Evolutionary conservation across 2,888 invertebrate species (phyloP).

Genomic region (Andrena haemorrhoa): DNA sequence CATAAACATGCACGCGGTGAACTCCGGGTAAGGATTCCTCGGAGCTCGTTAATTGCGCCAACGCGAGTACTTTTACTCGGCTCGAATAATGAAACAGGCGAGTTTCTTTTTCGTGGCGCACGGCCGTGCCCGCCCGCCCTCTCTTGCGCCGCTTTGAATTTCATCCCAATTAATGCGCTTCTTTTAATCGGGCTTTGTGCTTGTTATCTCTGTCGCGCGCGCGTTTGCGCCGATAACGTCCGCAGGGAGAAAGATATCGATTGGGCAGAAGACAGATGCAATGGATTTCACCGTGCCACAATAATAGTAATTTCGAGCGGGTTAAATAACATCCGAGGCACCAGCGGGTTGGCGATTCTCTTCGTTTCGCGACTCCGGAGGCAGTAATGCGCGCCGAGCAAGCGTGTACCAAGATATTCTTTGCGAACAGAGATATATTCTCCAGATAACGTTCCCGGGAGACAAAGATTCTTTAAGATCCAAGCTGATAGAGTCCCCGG

Average conservation of each 20-base stretch:
- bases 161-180: slow-evolving; percentile 31
- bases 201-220: background rate
- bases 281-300: background rate
- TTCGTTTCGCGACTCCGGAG: background rate
- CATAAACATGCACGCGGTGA: slow-evolving; percentile 54
- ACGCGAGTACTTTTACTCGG: slow-evolving; percentile 61
- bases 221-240: slow-evolving; percentile 3
- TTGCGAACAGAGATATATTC: slow-evolving; percentile 18
- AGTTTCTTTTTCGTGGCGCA: slow-evolving; percentile 30
- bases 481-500: slow-evolving; percentile 49
- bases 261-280: background rate
- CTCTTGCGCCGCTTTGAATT: slow-evolving; percentile 2
- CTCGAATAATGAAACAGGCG: slow-evolving; percentile 48
- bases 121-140: background rate
- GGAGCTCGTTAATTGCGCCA: slow-evolving; percentile 57
- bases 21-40: slow-evolving; percentile 42
- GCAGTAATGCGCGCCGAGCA: background rate
- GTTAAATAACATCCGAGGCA: too few species aligned
- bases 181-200: background rate
- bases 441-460: slow-evolving; percentile 21
- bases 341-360: too few species aligned
- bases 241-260: slow-evolving; percentile 10
- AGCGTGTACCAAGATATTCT: slow-evolving; percentile 9
- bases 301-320: background rate
- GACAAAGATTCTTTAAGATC: slow-evolving; percentile 37